Conservation (phyloP, 2,113 vertebrate genomes). For the Clarias batrachus region DNA sequence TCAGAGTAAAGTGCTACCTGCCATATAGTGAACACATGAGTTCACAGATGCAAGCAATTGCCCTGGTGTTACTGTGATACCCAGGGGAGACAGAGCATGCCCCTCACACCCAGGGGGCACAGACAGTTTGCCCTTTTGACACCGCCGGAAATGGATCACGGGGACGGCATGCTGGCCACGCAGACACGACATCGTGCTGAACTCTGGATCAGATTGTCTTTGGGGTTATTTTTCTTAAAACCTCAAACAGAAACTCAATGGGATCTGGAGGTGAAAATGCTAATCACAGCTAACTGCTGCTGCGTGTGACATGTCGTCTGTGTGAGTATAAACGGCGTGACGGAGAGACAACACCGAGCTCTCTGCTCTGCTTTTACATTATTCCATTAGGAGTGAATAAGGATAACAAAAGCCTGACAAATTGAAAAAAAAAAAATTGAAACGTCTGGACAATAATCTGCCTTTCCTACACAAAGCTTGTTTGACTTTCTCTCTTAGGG, state of each 20-base stretch:
- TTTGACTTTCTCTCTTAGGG: neutral
- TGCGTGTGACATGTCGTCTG: neutral
- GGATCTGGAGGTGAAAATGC: neutral
- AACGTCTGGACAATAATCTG: conserved; percentile 4
- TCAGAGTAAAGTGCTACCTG: neutral
- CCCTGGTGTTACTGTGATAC: neutral
- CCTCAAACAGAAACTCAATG: neutral
- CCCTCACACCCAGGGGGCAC: too few relatives aligned
- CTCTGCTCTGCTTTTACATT: conserved; percentile 33
- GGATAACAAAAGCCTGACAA: conserved; percentile 21
- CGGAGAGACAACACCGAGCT: neutral
- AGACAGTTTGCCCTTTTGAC: too few relatives aligned
- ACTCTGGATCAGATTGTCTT: neutral
- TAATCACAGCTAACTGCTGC: too few relatives aligned
- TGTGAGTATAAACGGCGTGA: neutral
- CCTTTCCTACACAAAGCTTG: neutral
- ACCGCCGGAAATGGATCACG: too few relatives aligned
- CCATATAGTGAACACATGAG: neutral
- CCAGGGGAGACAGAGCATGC: neutral
- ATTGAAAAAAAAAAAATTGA: neutral
- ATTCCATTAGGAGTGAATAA: conserved; percentile 28
- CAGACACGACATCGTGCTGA: too few relatives aligned
- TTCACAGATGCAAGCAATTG: neutral
- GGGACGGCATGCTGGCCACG: too few relatives aligned
- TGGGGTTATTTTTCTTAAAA: neutral